These are phyloP conservation scores for Tragopan temminckii DNA, from an alignment of 2,797 vertebrate species.

Conservation along the genomic window DNA sequence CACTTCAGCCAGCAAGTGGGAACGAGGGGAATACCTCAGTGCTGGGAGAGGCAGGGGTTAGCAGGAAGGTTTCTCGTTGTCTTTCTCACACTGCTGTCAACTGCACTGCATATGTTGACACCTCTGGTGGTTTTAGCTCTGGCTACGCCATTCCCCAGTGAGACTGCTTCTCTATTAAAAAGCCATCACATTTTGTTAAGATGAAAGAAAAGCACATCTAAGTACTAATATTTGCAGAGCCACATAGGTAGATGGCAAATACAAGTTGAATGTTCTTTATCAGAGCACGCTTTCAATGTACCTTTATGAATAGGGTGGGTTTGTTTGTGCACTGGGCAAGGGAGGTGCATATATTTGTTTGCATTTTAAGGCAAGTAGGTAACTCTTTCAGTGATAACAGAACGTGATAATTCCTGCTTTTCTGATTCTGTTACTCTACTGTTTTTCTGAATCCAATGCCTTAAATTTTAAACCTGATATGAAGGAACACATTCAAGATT, in stretches of 20 bases:
- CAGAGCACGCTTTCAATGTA: neutral
- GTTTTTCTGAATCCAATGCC: neutral
- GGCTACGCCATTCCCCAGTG: neutral
- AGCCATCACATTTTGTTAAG: neutral
- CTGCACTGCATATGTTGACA: neutral
- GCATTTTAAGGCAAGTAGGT: neutral
- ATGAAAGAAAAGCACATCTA: neutral
- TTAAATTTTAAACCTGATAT: neutral
- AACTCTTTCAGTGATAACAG: neutral
- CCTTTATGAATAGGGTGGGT: neutral
- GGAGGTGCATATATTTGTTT: neutral
- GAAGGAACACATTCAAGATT: neutral
- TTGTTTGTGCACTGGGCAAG: neutral
- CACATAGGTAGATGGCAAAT: neutral
- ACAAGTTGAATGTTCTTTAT: neutral
- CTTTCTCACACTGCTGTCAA: neutral
- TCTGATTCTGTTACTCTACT: neutral
- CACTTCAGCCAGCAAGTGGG: neutral
- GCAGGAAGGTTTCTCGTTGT: neutral
- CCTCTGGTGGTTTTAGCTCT: neutral
- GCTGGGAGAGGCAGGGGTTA: neutral
- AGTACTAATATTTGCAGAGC: neutral
- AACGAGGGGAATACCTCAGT: rapidly evolving
- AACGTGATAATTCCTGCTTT: neutral
- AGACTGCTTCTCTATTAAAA: conserved; percentile 46